Percentiles rank a stretch among this genome's conserved stretches.
Conservation (phyloP, 2,888 invertebrate genomes). For the Scaptomyza polygonia region DNA sequence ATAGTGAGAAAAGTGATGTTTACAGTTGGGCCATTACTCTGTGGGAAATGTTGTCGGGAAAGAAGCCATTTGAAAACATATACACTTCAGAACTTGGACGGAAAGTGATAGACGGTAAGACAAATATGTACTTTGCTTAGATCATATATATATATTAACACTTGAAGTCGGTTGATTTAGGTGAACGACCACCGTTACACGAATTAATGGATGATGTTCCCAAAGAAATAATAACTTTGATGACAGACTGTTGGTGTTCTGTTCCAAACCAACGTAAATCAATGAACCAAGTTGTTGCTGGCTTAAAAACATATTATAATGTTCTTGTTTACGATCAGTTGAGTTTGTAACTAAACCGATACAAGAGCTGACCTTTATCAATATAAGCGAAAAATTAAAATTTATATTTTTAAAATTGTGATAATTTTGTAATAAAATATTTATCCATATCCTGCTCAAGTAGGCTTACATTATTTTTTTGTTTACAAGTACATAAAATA, state of each 20-base stretch:
- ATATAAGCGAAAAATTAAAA: background rate
- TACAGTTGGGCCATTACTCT: constrained; percentile 40
- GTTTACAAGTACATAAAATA: background rate
- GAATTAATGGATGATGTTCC: constrained; percentile 3
- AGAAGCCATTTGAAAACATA: constrained; percentile 15
- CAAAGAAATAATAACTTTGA: constrained; percentile 10
- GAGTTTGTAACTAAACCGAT: background rate
- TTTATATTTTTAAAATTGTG: background rate
- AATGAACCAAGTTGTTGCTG: constrained; percentile 29
- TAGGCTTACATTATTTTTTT: background rate
- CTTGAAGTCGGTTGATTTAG: constrained; percentile 11
- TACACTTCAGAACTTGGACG: fast-evolving
- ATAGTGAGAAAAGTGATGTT: constrained; percentile 51
- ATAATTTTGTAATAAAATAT: no score
- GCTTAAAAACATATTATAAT: constrained; percentile 5
- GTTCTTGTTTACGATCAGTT: constrained; percentile 5
- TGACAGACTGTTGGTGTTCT: constrained; percentile 37
- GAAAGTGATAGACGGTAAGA: constrained; percentile 18
- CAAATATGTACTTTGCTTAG: background rate
- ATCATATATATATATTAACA: no score
- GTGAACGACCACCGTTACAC: constrained; percentile 26
- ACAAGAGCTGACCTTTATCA: background rate
- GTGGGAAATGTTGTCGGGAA: constrained; percentile 53
- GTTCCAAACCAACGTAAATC: constrained; percentile 21
- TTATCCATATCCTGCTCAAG: no score